phyloP scores from a whole-genome alignment of 2,888 invertebrate genomes.

The Spodoptera picta region DNA sequence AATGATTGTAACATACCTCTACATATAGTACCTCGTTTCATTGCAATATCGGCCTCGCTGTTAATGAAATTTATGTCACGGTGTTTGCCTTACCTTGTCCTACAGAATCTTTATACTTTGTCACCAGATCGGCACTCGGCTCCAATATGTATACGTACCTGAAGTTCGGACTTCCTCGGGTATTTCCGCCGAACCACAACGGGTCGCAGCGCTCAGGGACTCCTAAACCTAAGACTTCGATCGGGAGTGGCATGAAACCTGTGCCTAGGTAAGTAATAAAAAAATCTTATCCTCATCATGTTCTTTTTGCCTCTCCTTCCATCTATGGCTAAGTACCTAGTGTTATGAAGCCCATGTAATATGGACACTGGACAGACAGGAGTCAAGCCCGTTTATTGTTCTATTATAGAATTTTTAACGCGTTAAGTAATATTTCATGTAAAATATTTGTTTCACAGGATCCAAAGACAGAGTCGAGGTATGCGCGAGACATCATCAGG shows the following conservation, averaged over 20 bases:
- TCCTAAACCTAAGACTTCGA: constrained; percentile 88
- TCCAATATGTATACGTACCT: constrained; percentile 98
- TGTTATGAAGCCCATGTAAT: no score
- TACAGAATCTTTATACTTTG: constrained; percentile 33
- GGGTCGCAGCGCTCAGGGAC: constrained; percentile 91
- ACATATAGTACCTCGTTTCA: constrained; percentile 18
- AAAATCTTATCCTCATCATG: not conserved
- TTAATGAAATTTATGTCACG: constrained; percentile 52
- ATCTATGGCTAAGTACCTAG: no score
- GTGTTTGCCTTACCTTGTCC: constrained; percentile 45
- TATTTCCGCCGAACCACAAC: constrained; percentile 95
- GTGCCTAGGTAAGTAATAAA: constrained; percentile 75
- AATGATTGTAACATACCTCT: constrained; percentile 30
- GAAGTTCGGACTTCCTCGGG: constrained; percentile 97
- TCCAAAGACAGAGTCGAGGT: constrained; percentile 89
- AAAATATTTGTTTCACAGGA: constrained; percentile 70
- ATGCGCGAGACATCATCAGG: constrained; percentile 96
- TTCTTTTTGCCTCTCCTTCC: not conserved
- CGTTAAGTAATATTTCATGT: no score
- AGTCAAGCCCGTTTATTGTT: no score
- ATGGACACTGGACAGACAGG: no score
- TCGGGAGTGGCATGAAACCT: constrained; percentile 88
- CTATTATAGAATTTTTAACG: no score
- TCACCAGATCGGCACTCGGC: constrained; percentile 93
- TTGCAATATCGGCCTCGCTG: constrained; percentile 34